These are phyloP conservation scores for Hemicordylus capensis DNA, from an alignment of 2,113 vertebrate genomes.

Conservation along the genomic window DNA sequence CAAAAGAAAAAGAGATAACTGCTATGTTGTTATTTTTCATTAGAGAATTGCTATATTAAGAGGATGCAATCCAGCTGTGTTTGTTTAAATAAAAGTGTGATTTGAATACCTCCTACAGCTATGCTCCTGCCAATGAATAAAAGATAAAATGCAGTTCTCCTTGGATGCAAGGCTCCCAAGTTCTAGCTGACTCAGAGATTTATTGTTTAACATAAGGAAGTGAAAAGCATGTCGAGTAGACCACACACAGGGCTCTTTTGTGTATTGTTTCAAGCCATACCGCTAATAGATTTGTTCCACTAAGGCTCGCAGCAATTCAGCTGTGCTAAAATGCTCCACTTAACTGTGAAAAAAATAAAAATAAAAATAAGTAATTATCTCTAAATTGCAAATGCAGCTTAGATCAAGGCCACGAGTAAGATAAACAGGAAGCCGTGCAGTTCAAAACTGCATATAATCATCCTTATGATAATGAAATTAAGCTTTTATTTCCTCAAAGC, in stretches of 20 bases:
- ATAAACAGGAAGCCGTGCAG: slow-evolving; percentile 74
- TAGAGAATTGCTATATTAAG: slow-evolving; percentile 87
- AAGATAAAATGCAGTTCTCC: slow-evolving; percentile 79
- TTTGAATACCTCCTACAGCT: slow-evolving; percentile 88
- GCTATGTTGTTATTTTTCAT: slow-evolving; percentile 87
- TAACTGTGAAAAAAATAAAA: slow-evolving; percentile 82
- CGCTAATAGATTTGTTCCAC: slow-evolving; percentile 86
- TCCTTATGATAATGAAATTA: slow-evolving; percentile 68
- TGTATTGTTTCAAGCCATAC: slow-evolving; percentile 82
- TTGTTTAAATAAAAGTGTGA: slow-evolving; percentile 90
- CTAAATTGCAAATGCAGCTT: slow-evolving; percentile 72
- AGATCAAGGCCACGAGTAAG: slow-evolving; percentile 71
- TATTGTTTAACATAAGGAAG: slow-evolving; percentile 85
- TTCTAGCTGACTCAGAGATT: slow-evolving; percentile 83
- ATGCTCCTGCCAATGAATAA: slow-evolving; percentile 85
- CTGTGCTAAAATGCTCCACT: slow-evolving; percentile 83
- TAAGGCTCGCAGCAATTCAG: slow-evolving; percentile 80
- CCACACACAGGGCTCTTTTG: slow-evolving; percentile 84
- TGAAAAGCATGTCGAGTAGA: slow-evolving; percentile 78
- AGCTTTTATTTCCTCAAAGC: slow-evolving; percentile 68
- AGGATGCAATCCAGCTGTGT: slow-evolving; percentile 87
- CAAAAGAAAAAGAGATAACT: slow-evolving; percentile 87
- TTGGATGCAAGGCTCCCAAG: slow-evolving; percentile 74
- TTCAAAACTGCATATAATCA: slow-evolving; percentile 63
- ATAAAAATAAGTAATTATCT: slow-evolving; percentile 81